phyloP scores from a whole-genome alignment of 2,888 invertebrate species.

The Urechis unicinctus region DNA sequence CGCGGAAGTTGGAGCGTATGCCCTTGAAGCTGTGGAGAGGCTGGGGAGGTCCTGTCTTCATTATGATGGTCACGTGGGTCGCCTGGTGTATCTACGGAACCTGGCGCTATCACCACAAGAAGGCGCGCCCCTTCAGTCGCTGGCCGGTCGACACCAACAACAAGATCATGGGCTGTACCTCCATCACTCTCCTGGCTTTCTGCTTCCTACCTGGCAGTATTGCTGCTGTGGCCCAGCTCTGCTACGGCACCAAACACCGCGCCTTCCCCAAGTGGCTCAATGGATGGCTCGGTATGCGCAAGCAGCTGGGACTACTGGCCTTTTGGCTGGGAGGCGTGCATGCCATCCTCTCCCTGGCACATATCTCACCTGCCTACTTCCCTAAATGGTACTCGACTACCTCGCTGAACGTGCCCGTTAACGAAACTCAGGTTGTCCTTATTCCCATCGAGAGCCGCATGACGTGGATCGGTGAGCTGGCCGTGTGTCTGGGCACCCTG shows the following conservation, averaged over 20 bases:
- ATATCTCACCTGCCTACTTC: constrained; percentile 34
- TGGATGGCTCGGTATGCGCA: constrained; percentile 29
- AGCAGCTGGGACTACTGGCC: constrained; percentile 33
- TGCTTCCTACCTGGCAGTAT: constrained; percentile 35
- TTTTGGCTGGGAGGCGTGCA: constrained; percentile 28
- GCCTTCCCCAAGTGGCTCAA: constrained; percentile 34
- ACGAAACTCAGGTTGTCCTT: background rate
- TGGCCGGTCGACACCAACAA: constrained; percentile 32
- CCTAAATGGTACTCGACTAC: too few relatives aligned
- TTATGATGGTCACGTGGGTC: background rate
- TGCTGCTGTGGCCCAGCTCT: constrained; percentile 27
- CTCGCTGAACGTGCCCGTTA: background rate
- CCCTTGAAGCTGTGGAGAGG: constrained; percentile 25
- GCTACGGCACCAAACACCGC: constrained; percentile 33
- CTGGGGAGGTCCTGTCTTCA: constrained; percentile 26
- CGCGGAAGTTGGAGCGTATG: constrained; percentile 30
- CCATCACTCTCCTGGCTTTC: constrained; percentile 30
- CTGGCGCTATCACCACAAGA: background rate
- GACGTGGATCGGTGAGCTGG: background rate
- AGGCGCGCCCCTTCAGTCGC: background rate
- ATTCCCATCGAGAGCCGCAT: background rate
- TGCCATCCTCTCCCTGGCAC: constrained; percentile 28
- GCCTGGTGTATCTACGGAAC: too few relatives aligned
- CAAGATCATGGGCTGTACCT: constrained; percentile 35
- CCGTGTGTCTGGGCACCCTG: constrained; percentile 27